Evolutionary conservation across 2,113 vertebrate species (phyloP).

Genomic region (Grallaria varia): DNA sequence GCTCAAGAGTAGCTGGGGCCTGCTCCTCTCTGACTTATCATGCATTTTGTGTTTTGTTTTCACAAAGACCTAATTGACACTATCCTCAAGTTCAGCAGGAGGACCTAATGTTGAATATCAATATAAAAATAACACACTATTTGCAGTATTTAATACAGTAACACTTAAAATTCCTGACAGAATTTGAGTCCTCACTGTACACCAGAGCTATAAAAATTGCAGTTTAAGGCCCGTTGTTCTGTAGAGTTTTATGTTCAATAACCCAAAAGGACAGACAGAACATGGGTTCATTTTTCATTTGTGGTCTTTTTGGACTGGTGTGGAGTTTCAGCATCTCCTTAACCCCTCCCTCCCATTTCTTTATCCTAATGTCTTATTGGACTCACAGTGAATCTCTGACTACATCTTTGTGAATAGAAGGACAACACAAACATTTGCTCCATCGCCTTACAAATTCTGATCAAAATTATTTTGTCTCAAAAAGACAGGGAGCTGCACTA

Average conservation of each 20-base stretch:
- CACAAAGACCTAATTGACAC: not conserved
- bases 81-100: not conserved
- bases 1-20: not conserved
- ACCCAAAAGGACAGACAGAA: not conserved
- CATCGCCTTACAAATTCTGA: not conserved
- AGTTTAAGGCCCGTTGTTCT: not conserved
- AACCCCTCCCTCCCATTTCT: not conserved
- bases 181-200: not conserved
- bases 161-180: not conserved
- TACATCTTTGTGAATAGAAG: not conserved
- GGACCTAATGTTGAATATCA: accelerated
- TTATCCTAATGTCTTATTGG: not conserved
- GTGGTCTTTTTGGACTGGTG: not conserved
- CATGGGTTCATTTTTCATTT: not conserved
- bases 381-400: not conserved
- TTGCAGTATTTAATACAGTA: not conserved
- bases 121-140: not conserved
- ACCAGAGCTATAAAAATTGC: accelerated
- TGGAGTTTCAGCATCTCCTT: not conserved
- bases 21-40: not conserved
- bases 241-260: not conserved
- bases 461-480: not conserved
- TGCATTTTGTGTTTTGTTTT: not conserved
- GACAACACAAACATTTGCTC: not conserved
- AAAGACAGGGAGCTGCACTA: not conserved